Evolutionary conservation across 2,888 invertebrate genomes (phyloP), one percentile per base, ranked within the genome.

Genomic region (Fragum fragum): DNA sequence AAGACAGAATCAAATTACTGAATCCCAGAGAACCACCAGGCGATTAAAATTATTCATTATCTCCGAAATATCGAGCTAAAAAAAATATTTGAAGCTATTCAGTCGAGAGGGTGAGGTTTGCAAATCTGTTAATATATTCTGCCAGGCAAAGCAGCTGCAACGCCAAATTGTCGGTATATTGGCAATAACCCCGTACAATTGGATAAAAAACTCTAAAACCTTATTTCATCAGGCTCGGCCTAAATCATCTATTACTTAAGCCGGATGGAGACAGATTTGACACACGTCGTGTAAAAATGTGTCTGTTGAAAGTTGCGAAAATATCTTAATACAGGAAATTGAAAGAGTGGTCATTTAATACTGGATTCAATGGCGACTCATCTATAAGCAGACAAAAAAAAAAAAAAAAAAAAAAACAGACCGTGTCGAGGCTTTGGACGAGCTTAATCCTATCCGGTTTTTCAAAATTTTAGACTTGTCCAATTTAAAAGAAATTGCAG

Each of bases 151-250:
- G 66, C 42, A 42, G 23, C 23, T 21, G 39, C 36, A 42, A n/a
- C 66, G 42, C 42, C 42, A 66, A 42, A 42, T 26, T 66, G 66
- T 66, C 66, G 36, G 66, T 66, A 11, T 23, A 42, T 23, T 42
- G 42, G 23, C 66, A 66, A 66, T 66, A 66, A 26, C 36, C 23
- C 26, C 7, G 9, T n/a, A 36, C 23, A 42, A 39, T 42, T 66
- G 11, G 42, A 23, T 66, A 36, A 66, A 66, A 42, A 39, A 39
- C 9, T 42, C 42, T 39, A 39, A 66, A 66, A 42, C 42, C 39
- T 66, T 42, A 39, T 66, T 66, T 66, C 42, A 39, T 66, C 66
- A 66, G n/a, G 11, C 66, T 26, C n/a, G 11, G 7, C 18, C 66
- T 23, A 66, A 23, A 42, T 42, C 66, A 42, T 39, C 21, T 39